Percentiles rank a stretch among this genome's conserved stretches.
Conservation (phyloP, 2,888 invertebrate species). For the Bellardia bayeri region DNA sequence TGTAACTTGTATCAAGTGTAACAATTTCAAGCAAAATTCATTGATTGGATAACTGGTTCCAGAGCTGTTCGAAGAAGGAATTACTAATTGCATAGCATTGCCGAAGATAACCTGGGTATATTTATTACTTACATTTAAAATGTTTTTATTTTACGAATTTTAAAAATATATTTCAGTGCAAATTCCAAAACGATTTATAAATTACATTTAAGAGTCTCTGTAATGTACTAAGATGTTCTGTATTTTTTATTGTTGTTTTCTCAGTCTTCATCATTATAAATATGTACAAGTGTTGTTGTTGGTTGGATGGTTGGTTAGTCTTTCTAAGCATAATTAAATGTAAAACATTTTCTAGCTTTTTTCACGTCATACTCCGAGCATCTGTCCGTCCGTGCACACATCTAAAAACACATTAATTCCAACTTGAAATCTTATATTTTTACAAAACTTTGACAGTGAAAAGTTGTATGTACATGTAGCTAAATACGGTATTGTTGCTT, state of each 20-base stretch:
- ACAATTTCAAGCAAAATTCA: too few relatives aligned
- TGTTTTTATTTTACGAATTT: too few relatives aligned
- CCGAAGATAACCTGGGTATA: too few relatives aligned
- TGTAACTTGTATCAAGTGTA: too few relatives aligned
- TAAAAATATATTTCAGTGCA: too few relatives aligned
- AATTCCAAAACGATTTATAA: too few relatives aligned
- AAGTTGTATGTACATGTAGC: slow-evolving; percentile 48
- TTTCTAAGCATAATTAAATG: slow-evolving; percentile 63
- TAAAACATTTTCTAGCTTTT: slow-evolving; percentile 53
- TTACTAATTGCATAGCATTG: too few relatives aligned
- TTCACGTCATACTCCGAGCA: slow-evolving; percentile 22
- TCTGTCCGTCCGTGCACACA: not conserved
- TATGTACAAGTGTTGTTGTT: slow-evolving; percentile 48
- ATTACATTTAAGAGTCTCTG: slow-evolving; percentile 23
- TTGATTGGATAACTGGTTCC: too few relatives aligned
- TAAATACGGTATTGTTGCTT: slow-evolving; percentile 12
- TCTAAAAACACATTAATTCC: slow-evolving; percentile 49
- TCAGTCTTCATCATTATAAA: not conserved
- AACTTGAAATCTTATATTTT: slow-evolving; percentile 51
- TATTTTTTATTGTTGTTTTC: slow-evolving; percentile 1
- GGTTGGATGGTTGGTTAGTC: slow-evolving; percentile 33
- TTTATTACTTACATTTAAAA: too few relatives aligned
- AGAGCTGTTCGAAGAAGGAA: too few relatives aligned
- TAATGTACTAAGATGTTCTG: not conserved
- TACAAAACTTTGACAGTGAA: slow-evolving; percentile 66